Percentiles rank a stretch among this genome's conserved stretches.
phyloP scores from a whole-genome alignment of 2,797 vertebrate genomes.

The Muraenolepis orangiensis region DNA sequence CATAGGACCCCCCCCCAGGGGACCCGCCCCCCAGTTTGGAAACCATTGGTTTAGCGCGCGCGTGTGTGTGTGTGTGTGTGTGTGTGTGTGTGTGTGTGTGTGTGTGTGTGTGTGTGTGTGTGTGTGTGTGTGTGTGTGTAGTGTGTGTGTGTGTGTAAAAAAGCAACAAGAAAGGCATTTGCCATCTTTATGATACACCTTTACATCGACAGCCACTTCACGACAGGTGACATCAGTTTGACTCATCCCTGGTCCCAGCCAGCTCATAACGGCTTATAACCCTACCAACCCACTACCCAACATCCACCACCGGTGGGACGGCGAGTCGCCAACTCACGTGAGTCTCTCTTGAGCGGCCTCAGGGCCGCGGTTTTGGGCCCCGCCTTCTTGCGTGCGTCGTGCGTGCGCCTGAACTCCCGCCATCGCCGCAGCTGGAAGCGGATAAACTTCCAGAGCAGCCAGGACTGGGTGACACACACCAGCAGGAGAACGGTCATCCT shows the following conservation, averaged over 20 bases:
- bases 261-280: not conserved
- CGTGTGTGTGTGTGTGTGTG: no score
- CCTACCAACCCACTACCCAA: not conserved
- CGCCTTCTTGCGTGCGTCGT: constrained; percentile 78
- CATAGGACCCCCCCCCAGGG: no score
- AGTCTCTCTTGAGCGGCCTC: constrained; percentile 83
- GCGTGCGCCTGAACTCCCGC: constrained; percentile 88
- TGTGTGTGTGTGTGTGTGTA: no score
- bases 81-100: no score
- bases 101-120: no score
- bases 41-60: no score
- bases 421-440: constrained; percentile 95
- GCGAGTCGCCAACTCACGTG: constrained; percentile 70
- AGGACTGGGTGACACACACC: constrained; percentile 91
- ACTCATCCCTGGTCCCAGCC: not conserved
- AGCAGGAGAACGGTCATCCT: constrained; percentile 89
- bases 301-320: not conserved
- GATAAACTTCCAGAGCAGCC: constrained; percentile 98
- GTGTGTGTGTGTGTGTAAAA: no score
- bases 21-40: no score
- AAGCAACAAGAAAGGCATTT: not conserved
- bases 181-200: not conserved
- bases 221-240: not conserved
- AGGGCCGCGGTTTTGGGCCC: constrained; percentile 62
- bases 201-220: not conserved